A percentile compares a stretch with the other conserved stretches of the same genome.
phyloP scores from a whole-genome alignment of 2,888 invertebrate genomes.

The Eurytoma adleriae region DNA sequence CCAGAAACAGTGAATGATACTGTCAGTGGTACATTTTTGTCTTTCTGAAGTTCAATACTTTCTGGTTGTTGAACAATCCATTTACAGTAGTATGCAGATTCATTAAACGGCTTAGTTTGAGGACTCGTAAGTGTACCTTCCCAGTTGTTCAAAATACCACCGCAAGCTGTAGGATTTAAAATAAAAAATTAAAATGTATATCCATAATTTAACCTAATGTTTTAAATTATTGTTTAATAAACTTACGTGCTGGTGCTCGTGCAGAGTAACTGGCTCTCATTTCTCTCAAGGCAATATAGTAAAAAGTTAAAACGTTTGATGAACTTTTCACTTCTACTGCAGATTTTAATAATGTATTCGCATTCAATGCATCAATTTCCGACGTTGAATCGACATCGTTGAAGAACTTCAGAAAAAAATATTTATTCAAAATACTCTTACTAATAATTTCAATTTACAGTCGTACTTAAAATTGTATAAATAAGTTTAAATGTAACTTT shows the following conservation, averaged over 20 bases:
- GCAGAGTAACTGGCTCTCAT: constrained; percentile 85
- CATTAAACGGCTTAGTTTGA: constrained; percentile 64
- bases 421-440: background rate
- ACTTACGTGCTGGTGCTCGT: constrained; percentile 80
- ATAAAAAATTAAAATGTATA: constrained; percentile 3
- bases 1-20: constrained; percentile 66
- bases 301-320: constrained; percentile 81
- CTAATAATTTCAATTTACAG: background rate
- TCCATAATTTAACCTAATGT: too few species aligned
- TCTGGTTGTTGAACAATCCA: constrained; percentile 66
- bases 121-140: constrained; percentile 64
- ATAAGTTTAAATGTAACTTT: background rate
- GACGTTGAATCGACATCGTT: constrained; percentile 78
- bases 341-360: too few species aligned
- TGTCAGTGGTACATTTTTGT: constrained; percentile 60
- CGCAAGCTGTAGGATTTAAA: constrained; percentile 67
- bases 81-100: constrained; percentile 66
- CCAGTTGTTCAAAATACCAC: constrained; percentile 60
- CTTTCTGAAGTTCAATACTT: constrained; percentile 38
- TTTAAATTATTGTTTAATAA: constrained; percentile 44
- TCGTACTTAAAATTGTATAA: background rate
- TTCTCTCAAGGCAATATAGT: constrained; percentile 81
- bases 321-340: constrained; percentile 84
- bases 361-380: constrained; percentile 68
- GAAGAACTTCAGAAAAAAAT: constrained; percentile 75